These are phyloP conservation scores for Miltochrista miniata DNA, from an alignment of 2,888 invertebrate genomes.

Conservation along the genomic window DNA sequence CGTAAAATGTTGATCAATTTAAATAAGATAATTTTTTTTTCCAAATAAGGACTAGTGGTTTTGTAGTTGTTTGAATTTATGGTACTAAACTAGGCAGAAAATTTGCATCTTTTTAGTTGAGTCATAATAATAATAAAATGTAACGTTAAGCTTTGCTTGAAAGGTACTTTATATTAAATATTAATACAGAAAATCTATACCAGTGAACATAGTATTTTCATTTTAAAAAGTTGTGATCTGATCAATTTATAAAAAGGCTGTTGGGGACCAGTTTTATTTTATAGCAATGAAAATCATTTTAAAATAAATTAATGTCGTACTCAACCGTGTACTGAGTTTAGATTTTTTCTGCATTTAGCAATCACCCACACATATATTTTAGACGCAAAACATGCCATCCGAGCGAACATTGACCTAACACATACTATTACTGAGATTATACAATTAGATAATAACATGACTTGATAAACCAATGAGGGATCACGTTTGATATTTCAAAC, in stretches of 20 bases:
- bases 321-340: neutral
- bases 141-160: neutral
- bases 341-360: neutral
- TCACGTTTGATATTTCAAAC: slow-evolving; percentile 1
- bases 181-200: neutral
- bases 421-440: slow-evolving; percentile 17
- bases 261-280: no score
- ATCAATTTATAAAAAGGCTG: no score
- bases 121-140: slow-evolving; percentile 7
- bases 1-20: slow-evolving; percentile 7
- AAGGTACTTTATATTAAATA: neutral
- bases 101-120: slow-evolving; percentile 7
- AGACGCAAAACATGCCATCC: slow-evolving; percentile 1
- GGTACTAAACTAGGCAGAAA: neutral
- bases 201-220: neutral
- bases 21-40: slow-evolving; percentile 9
- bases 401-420: slow-evolving; percentile 17
- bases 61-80: neutral
- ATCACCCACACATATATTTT: neutral
- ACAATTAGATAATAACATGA: slow-evolving; percentile 7
- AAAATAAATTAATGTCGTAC: neutral
- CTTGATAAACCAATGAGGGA: slow-evolving; percentile 10
- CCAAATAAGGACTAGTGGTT: neutral
- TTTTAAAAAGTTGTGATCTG: no score
- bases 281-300: neutral